Conservation (phyloP, 53 echinoderm and acorn worm genomes). For the Stichopus horrens region DNA sequence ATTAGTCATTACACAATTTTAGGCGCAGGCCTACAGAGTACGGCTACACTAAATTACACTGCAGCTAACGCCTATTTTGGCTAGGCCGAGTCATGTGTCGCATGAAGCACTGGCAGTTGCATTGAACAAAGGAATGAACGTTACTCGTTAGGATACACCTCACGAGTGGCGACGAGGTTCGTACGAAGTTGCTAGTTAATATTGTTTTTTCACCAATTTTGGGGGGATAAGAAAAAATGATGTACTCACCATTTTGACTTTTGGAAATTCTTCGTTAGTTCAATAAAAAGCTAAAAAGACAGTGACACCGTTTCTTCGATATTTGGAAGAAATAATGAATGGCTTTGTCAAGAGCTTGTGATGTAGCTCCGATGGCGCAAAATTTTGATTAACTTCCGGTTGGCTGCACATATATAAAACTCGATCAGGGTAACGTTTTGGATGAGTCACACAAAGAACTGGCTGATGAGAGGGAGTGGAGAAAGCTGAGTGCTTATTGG, state of each 20-base stretch:
- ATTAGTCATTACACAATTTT: neutral
- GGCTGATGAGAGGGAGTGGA: neutral
- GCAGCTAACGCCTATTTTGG: neutral
- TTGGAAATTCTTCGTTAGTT: neutral
- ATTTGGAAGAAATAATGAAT: conserved; percentile 11
- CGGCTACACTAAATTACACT: neutral
- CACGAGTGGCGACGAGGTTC: neutral
- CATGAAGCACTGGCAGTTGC: neutral
- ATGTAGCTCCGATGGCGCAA: conserved; percentile 19
- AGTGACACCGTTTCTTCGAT: neutral
- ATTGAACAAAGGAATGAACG: neutral
- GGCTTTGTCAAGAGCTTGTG: conserved; percentile 21
- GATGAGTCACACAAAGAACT: neutral
- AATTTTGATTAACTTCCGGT: neutral
- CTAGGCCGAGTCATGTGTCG: neutral
- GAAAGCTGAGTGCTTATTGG: neutral
- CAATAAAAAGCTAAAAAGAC: neutral
- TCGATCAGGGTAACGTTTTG: neutral
- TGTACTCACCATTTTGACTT: conserved; percentile 23
- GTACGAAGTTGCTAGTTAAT: too few relatives aligned
- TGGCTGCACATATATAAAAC: neutral
- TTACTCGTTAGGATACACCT: neutral
- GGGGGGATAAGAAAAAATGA: neutral
- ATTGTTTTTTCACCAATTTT: too few relatives aligned
- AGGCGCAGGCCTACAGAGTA: neutral